A percentile compares a stretch with the other conserved stretches of the same genome.
Evolutionary conservation across 1,140 invertebrate genomes (phyloP).

Genomic region (Bombus huntii): DNA sequence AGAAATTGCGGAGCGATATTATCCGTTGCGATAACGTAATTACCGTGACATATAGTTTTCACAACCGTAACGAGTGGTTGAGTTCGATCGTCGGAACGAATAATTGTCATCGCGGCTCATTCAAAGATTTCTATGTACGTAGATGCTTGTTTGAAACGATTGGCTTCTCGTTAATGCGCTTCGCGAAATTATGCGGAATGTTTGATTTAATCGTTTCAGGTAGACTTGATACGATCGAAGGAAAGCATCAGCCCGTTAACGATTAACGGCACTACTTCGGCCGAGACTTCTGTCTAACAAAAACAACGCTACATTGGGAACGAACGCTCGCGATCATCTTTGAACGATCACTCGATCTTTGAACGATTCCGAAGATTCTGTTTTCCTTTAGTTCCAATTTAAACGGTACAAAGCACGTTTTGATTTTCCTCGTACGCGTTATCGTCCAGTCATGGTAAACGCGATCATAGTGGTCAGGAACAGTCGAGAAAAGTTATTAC

Average conservation of each 20-base stretch:
- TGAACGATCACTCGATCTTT: background rate
- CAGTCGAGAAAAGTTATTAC: background rate
- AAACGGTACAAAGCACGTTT: background rate
- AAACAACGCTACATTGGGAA: constrained; percentile 19
- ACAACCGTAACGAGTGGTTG: background rate
- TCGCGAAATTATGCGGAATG: constrained; percentile 7
- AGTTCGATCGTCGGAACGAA: background rate
- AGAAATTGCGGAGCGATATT: background rate
- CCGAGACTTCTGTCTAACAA: constrained; percentile 79
- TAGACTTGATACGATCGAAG: constrained; percentile 79
- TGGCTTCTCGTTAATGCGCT: background rate
- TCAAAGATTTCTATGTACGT: background rate
- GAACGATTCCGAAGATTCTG: background rate
- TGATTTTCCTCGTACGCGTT: background rate
- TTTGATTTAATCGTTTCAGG: constrained; percentile 71
- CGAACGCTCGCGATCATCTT: background rate
- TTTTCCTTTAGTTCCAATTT: background rate
- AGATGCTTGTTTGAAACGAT: constrained; percentile 1
- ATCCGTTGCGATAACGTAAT: background rate
- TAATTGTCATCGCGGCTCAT: background rate
- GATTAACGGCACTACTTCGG: constrained; percentile 79
- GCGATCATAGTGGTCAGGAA: background rate
- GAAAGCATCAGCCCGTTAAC: constrained; percentile 75
- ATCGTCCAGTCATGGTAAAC: background rate
- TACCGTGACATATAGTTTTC: background rate